Percentiles rank a stretch among this genome's conserved stretches.
Conservation (phyloP, 2,113 vertebrate species). For the Lipophrys pholis region DNA sequence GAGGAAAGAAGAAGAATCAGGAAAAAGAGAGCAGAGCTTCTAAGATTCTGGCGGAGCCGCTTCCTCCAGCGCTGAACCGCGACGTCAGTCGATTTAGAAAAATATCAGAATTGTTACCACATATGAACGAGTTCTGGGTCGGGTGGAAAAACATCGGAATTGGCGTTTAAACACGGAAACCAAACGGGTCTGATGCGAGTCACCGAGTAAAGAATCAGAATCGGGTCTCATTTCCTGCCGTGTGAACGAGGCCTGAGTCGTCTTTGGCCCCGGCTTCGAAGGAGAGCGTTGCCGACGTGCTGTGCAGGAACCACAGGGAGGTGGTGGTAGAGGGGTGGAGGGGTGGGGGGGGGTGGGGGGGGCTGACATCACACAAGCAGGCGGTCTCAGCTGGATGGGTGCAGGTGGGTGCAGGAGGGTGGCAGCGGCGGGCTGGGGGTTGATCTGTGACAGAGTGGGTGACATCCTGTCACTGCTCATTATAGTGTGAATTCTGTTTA, state of each 20-base stretch:
- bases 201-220: too few relatives aligned
- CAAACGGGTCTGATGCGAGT: too few relatives aligned
- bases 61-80: too few relatives aligned
- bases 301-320: constrained; percentile 7
- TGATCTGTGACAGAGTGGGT: constrained; percentile 65
- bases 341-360: background rate
- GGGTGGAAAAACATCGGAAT: too few relatives aligned
- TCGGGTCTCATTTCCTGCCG: too few relatives aligned
- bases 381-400: constrained; percentile 72
- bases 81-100: too few relatives aligned
- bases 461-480: constrained; percentile 76
- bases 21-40: too few relatives aligned
- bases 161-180: too few relatives aligned
- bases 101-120: too few relatives aligned
- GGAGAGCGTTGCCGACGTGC: constrained; percentile 17
- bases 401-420: constrained; percentile 71
- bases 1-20: too few relatives aligned
- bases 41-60: too few relatives aligned
- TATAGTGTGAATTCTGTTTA: constrained; percentile 70
- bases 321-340: background rate
- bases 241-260: background rate
- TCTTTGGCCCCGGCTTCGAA: constrained; percentile 3
- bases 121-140: too few relatives aligned
- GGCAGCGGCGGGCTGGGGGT: constrained; percentile 51
- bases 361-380: constrained; percentile 56